These are phyloP conservation scores for Oryzias curvinotus DNA, from an alignment of 2,113 vertebrate genomes.

Conservation along the genomic window DNA sequence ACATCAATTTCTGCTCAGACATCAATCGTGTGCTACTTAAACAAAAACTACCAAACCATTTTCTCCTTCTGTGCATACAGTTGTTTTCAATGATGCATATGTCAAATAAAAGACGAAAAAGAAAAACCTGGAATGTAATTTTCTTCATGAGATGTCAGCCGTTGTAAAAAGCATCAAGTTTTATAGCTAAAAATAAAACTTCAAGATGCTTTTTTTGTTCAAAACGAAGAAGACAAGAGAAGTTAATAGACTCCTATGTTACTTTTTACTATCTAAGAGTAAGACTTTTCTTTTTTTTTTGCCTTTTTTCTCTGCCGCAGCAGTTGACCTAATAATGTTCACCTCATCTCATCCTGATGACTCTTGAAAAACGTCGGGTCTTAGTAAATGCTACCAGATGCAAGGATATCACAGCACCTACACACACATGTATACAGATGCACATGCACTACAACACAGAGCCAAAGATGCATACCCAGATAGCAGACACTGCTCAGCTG, in stretches of 20 bases:
- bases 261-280: constrained; percentile 65
- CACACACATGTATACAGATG: constrained; percentile 6
- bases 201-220: constrained; percentile 19
- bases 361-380: constrained; percentile 49
- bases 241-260: constrained; percentile 40
- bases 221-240: constrained; percentile 18
- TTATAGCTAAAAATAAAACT: constrained; percentile 33
- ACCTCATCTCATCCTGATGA: constrained; percentile 58
- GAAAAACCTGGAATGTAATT: too few species aligned
- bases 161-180: constrained; percentile 26
- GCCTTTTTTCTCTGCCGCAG: constrained; percentile 36
- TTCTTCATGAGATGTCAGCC: not conserved
- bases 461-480: constrained; percentile 10
- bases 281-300: constrained; percentile 26
- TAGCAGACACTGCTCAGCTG: constrained; percentile 2
- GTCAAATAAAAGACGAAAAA: too few species aligned
- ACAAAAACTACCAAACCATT: too few species aligned
- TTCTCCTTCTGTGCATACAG: too few species aligned
- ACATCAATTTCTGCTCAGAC: too few species aligned
- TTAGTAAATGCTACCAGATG: constrained; percentile 74
- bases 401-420: constrained; percentile 33
- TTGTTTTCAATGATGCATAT: too few species aligned
- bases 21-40: too few species aligned
- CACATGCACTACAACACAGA: not conserved
- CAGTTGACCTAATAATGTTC: constrained; percentile 59